These are phyloP conservation scores for Gobio gobio DNA, from an alignment of 2,113 vertebrate genomes.

Conservation along the genomic window DNA sequence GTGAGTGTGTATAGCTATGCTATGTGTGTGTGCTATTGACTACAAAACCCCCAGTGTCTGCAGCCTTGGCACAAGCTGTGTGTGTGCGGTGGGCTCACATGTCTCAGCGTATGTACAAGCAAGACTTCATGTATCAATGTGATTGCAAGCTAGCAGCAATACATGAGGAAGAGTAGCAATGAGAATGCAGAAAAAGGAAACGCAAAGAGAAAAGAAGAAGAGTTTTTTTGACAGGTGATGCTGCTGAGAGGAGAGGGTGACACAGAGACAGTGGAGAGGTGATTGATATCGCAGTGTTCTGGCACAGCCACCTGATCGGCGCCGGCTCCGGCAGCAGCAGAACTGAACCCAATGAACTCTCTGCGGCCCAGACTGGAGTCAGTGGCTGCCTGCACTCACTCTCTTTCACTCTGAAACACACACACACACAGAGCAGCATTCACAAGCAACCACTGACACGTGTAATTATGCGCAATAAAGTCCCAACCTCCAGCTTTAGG, in stretches of 20 bases:
- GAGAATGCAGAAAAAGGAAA: not conserved
- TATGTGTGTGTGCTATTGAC: constrained; percentile 43
- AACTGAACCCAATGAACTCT: constrained; percentile 57
- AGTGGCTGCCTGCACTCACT: constrained; percentile 19
- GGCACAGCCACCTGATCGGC: constrained; percentile 52
- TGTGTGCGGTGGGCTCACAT: constrained; percentile 21
- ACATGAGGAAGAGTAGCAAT: not conserved
- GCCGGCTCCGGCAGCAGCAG: constrained; percentile 51
- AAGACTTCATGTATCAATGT: not conserved
- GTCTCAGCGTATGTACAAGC: constrained; percentile 10
- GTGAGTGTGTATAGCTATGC: constrained; percentile 41
- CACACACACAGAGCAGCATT: not conserved
- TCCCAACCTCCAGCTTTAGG: constrained; percentile 21
- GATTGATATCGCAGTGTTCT: constrained; percentile 56
- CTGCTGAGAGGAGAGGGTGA: not conserved
- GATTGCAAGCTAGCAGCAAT: not conserved
- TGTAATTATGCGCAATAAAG: constrained; percentile 21
- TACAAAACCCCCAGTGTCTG: constrained; percentile 47
- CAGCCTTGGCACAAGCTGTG: constrained; percentile 26
- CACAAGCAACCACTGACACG: constrained; percentile 18
- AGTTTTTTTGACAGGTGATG: not conserved
- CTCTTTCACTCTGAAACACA: constrained; percentile 13
- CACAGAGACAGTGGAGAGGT: constrained; percentile 34
- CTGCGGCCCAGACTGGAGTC: constrained; percentile 43
- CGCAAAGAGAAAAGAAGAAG: not conserved